Base-by-base conservation (phyloP, 2,888 invertebrate species). In the Scaptomyza cyrtandrae region DNA sequence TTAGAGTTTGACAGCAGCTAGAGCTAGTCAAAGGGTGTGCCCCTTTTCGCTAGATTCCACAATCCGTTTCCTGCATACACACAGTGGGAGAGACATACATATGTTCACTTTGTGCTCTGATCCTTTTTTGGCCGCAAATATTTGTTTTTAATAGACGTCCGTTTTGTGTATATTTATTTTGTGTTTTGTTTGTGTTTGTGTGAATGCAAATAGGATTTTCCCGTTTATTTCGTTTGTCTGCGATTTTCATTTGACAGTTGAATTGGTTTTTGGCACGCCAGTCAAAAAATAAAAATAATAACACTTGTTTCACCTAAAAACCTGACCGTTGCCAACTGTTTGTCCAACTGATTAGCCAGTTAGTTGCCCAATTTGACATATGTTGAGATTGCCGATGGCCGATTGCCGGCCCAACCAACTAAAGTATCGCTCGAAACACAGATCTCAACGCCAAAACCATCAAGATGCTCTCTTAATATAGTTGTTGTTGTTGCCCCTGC, bases 71-170 rank as follows among this genome's bases (percentile, higher is more conserved):
- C 80, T 83, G 78, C 91, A 87, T 13, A 50, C 91, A 87, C 13
- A 50, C 16, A 19, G 19, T 35, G 29, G 29, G 13, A 13, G 37
- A 3, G 19, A 39, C 11, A 39, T 84, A 90, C 63, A 63, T 89
- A 90, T 90, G 90, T 90, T 90, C 91, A 90, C 87, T 91, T 90
- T 90, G 57, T 57, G 43, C 39, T 41, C 86, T 89, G 84, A 83
- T 83, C 86, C 86, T 71, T 78, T 71, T 79, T 75, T 85, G 86
- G 79, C 80, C 88, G 81, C 89, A 90, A 90, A 90, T 90, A 89
- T 90, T 91, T 90, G 84, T 83, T 89, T 90, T 90, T 89, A 90
- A 90, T 90, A 90, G 91, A 87, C 86, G 80, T 67, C n/a, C 64
- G 64, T 75, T 74, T 35, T 14, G 16, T 78, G 75, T 75, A 19